Evolutionary conservation across 2,888 invertebrate species (phyloP).

Genomic region (Andrena fulva): DNA sequence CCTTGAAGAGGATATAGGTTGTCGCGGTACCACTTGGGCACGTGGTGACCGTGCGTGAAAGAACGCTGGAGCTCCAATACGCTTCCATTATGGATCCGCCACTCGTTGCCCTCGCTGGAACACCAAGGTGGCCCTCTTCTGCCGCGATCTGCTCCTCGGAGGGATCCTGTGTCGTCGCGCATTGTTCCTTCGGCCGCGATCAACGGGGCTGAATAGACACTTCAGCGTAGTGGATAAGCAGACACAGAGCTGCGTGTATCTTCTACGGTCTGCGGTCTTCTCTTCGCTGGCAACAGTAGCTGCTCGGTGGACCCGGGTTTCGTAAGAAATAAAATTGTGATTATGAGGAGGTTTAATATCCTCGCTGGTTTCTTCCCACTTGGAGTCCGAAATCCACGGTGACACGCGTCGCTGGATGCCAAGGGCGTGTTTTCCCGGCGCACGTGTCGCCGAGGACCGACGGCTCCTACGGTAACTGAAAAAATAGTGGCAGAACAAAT

Average conservation of each 20-base stretch:
- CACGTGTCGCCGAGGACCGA: conserved; percentile 78
- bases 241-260: background rate
- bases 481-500: conserved; percentile 80
- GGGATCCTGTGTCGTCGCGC: conserved; percentile 4
- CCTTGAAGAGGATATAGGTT: conserved; percentile 77
- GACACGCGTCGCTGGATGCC: conserved; percentile 61
- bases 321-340: no score
- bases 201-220: background rate
- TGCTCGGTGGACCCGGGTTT: no score
- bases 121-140: conserved; percentile 64
- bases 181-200: conserved; percentile 13
- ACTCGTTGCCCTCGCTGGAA: conserved; percentile 67
- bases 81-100: conserved; percentile 33
- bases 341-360: background rate
- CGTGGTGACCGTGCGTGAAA: conserved; percentile 79
- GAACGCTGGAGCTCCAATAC: conserved; percentile 68
- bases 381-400: conserved; percentile 24
- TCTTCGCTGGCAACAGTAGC: background rate
- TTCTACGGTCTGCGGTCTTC: background rate
- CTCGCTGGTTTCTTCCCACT: background rate
- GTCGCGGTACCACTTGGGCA: conserved; percentile 81
- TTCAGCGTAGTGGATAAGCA: background rate
- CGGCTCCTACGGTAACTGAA: conserved; percentile 64
- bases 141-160: conserved; percentile 62
- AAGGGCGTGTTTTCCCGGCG: conserved; percentile 70